Evolutionary conservation across 2,888 invertebrate species (phyloP).

Genomic region (Merodon equestris): DNA sequence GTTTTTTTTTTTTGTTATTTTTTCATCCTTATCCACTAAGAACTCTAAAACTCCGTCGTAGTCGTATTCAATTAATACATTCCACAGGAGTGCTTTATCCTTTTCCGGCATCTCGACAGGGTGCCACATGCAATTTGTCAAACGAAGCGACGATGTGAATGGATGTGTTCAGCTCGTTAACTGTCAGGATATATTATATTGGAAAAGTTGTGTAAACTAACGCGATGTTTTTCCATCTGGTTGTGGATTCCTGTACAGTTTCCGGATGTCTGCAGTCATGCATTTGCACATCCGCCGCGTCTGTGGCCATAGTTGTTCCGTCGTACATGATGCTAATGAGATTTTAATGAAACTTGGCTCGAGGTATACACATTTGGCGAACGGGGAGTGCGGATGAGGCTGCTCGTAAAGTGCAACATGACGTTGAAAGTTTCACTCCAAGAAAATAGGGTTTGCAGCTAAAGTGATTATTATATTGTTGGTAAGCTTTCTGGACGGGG

Average conservation of each 20-base stretch:
- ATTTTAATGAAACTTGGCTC: constrained; percentile 64
- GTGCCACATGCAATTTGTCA: constrained; percentile 22
- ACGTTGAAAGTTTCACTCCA: constrained; percentile 21
- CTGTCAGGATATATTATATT: constrained; percentile 29
- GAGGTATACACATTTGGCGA: constrained; percentile 26
- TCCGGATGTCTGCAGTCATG: constrained; percentile 37
- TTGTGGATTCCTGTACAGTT: constrained; percentile 6
- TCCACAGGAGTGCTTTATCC: constrained; percentile 5
- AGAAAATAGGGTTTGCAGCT: constrained; percentile 18
- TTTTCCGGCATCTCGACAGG: background rate
- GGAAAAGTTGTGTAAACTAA: constrained; percentile 50
- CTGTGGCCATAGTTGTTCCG: background rate
- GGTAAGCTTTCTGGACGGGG: background rate
- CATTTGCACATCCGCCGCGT: constrained; percentile 35
- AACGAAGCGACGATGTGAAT: background rate
- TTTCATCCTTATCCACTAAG: background rate
- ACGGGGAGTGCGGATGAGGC: constrained; percentile 6
- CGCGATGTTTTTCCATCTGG: constrained; percentile 1
- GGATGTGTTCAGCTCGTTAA: constrained; percentile 5
- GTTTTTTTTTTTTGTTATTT: too few relatives aligned
- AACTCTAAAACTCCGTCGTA: background rate
- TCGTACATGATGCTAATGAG: constrained; percentile 65
- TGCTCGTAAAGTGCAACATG: constrained; percentile 44
- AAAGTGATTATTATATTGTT: constrained; percentile 43
- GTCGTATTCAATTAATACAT: background rate